Evolutionary conservation across 2,888 invertebrate genomes (phyloP), one percentile per base, ranked within the genome.

Genomic region (Ophion ellenae): DNA sequence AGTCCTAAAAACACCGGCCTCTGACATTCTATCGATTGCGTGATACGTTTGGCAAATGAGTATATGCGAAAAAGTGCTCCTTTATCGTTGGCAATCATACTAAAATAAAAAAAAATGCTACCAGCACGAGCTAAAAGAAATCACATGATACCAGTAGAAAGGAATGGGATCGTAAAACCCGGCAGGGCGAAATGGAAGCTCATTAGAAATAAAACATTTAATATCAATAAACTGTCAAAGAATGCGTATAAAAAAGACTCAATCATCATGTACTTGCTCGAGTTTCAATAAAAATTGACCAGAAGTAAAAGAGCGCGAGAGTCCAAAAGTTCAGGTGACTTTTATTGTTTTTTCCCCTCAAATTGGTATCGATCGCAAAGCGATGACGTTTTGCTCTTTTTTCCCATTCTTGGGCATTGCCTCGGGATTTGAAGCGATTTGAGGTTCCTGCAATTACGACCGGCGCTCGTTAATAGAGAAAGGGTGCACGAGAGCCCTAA

Each of bases 391-490:
- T 81, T 45, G 59, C 53, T 47, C 47, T 53, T 53, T 53, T 53
- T 53, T 17, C 53, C 14, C 53, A 64, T 32, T 66, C 75, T 77
- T 73, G 57, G 47, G 9, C 73, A 47, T 40, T 66, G 36, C 63
- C 70, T 57, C 69, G 70, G 76, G 71, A 74, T 67, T 40, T 67
- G 53, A 45, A 73, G 80, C 80, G 57, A 53, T 53, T 66, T 45
- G 45, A 47, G 17, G 61, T 11, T 36, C 57, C 77, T 71, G 77
- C 81, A 84, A 84, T 84, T 84, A 81, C 77, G 73, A 70, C 40
- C 53, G 32, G 74, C 69, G 40, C 28, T 69, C 67, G 66, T 74
- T 81, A 78, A 84, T 78, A 40, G 53, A 61, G 28, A 77, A 78
- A 74, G 77, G 71, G 84, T 81, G 69, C 79, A 63, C 57, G 66